A percentile compares a stretch with the other conserved stretches of the same genome.
Evolutionary conservation across 1,140 invertebrate genomes (phyloP).

Genomic region (Lordiphosa collinella): DNA sequence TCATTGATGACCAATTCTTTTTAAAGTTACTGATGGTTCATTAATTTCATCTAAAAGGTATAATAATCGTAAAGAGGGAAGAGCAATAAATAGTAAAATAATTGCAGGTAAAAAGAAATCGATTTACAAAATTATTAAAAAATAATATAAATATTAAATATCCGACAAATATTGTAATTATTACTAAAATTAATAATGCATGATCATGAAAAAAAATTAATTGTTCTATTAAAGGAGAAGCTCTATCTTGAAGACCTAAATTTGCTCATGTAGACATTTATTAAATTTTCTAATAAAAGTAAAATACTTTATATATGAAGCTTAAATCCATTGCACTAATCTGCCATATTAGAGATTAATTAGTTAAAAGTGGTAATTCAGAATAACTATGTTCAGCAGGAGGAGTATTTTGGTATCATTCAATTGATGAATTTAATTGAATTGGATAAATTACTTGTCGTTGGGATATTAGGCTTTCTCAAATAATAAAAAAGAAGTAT

Average conservation of each 20-base stretch:
- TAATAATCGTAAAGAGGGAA: conserved; percentile 81
- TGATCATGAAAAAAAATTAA: conserved; percentile 83
- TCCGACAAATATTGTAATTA: conserved; percentile 82
- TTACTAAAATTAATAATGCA: conserved; percentile 82
- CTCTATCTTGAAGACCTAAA: conserved; percentile 81
- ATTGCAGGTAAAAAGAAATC: conserved; percentile 82
- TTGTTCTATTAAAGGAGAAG: conserved; percentile 82
- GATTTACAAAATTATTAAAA: conserved; percentile 81
- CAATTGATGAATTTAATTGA: conserved; percentile 81
- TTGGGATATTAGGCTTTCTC: too few species aligned
- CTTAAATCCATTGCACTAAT: conserved; percentile 81
- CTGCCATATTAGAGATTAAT: conserved; percentile 81
- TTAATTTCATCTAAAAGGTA: too few species aligned
- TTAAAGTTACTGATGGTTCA: too few species aligned
- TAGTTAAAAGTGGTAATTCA: conserved; percentile 81
- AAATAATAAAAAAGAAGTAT: too few species aligned
- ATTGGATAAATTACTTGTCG: too few species aligned
- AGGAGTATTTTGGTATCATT: conserved; percentile 82
- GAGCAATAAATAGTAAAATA: conserved; percentile 83
- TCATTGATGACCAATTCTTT: too few species aligned
- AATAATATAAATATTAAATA: conserved; percentile 82
- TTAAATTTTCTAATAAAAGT: conserved; percentile 80
- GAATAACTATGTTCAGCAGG: conserved; percentile 82
- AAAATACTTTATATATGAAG: conserved; percentile 82
- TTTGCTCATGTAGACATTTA: conserved; percentile 81